Evolutionary conservation across 2,888 invertebrate genomes (phyloP), one percentile per base, ranked within the genome.

Genomic region (Palloptera scutellata): DNA sequence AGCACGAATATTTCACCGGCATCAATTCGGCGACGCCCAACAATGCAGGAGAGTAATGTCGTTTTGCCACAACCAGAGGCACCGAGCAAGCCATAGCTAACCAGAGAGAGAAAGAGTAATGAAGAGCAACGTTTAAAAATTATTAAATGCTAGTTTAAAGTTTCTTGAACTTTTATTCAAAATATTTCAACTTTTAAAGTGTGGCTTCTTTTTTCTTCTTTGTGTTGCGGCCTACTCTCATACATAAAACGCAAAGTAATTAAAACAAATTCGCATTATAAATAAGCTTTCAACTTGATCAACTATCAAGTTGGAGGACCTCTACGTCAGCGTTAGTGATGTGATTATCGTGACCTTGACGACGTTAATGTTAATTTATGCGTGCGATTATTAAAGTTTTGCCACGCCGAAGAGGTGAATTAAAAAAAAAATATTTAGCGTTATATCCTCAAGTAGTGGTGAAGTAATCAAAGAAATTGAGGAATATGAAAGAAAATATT

Each of bases 41-140:
- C 95, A 78, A 97, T 93, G 85, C 96, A 96, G 58, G 95, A 93
- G 5, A 97, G 88, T 13, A 97, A 87, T 0, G 97, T 97, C 2
- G 97, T 97, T 86, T 97, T 97, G n/a, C 96, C 96, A 83, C 97
- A 97, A 43, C 97, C 97, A 70, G 96, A 96, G 9, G 97, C 96
- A 30, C 97, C 97, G 51, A 97, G 87, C 11, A 97, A 88, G 68
- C 97, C 97, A 84, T 97, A 97, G 86, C 97, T 97, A 86, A 13
- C 83, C 82, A 72, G 71, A 73, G 67, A 74, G 30, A 30, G 15
- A 51, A n/a, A 40, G 19, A 6, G 30, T 61, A 3, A 57, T 60
- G 13, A 57, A 58, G 53, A 52, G 40, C 52, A 19, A n/a, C n/a
- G 48, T 52, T 52, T 42, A 19, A 41, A 51, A 48, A 59, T 55